phyloP scores from a whole-genome alignment of 2,888 invertebrate species.

The Pelosia muscerda region DNA sequence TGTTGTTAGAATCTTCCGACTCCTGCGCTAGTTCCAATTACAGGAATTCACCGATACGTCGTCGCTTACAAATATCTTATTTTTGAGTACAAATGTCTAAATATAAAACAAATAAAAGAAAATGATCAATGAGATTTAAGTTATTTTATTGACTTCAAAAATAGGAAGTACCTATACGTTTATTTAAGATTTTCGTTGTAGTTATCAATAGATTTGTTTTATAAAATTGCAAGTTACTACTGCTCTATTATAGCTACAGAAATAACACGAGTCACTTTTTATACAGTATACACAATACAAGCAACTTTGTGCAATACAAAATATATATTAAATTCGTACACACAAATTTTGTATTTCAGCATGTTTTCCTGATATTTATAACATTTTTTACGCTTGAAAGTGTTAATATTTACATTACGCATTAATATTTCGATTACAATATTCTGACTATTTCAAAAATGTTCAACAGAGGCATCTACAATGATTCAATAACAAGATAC shows the following conservation, averaged over 20 bases:
- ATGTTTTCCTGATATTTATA: constrained; percentile 23
- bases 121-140: constrained; percentile 3
- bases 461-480: constrained; percentile 30
- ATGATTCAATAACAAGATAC: constrained; percentile 33
- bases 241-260: constrained; percentile 17
- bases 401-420: constrained; percentile 36
- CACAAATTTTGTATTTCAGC: constrained; percentile 27
- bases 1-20: not conserved
- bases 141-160: constrained; percentile 14
- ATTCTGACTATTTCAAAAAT: constrained; percentile 30
- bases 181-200: constrained; percentile 28
- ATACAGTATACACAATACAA: constrained; percentile 22
- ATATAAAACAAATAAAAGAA: constrained; percentile 14
- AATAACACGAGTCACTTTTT: constrained; percentile 21
- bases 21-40: not conserved
- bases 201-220: constrained; percentile 16
- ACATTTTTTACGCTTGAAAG: constrained; percentile 16
- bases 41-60: not conserved
- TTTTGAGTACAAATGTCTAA: not conserved
- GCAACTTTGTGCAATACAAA: constrained; percentile 32
- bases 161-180: constrained; percentile 14
- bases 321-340: constrained; percentile 23
- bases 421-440: constrained; percentile 31
- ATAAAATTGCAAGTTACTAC: constrained; percentile 28
- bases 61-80: not conserved